Evolutionary conservation across 2,888 invertebrate genomes (phyloP).

Genomic region (Limnephilus marmoratus): DNA sequence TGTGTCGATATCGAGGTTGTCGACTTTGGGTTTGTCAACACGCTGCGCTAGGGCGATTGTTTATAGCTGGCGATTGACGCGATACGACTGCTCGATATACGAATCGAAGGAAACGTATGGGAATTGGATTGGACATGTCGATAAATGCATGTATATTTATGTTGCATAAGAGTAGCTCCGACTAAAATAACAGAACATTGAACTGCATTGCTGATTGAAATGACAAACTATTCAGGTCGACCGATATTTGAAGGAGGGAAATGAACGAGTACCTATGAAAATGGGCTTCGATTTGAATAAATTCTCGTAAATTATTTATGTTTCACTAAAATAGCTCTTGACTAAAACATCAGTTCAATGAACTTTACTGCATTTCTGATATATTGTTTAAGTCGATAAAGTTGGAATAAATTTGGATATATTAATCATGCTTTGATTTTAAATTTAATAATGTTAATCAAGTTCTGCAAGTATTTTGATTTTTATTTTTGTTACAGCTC

Average conservation of each 20-base stretch:
- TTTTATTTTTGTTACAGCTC: no score
- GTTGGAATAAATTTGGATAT: no score
- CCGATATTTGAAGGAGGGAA: neutral
- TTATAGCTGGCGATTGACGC: neutral
- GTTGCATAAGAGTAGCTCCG: neutral
- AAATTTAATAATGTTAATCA: no score
- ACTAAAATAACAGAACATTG: neutral
- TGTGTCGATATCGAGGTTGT: neutral
- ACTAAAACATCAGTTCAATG: neutral
- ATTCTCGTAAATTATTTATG: neutral
- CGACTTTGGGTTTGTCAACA: neutral
- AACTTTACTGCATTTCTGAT: neutral
- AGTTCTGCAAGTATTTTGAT: no score
- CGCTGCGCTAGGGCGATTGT: neutral
- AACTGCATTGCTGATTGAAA: neutral
- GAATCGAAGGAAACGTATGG: neutral
- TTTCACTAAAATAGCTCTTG: neutral
- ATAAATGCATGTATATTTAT: neutral
- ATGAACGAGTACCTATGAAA: neutral
- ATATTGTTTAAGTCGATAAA: no score
- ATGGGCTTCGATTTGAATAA: neutral
- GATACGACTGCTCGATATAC: no score
- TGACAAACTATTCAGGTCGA: neutral
- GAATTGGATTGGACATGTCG: neutral
- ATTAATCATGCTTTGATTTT: no score